Conservation (phyloP, 2,113 vertebrate genomes). For the Poecile atricapillus region DNA sequence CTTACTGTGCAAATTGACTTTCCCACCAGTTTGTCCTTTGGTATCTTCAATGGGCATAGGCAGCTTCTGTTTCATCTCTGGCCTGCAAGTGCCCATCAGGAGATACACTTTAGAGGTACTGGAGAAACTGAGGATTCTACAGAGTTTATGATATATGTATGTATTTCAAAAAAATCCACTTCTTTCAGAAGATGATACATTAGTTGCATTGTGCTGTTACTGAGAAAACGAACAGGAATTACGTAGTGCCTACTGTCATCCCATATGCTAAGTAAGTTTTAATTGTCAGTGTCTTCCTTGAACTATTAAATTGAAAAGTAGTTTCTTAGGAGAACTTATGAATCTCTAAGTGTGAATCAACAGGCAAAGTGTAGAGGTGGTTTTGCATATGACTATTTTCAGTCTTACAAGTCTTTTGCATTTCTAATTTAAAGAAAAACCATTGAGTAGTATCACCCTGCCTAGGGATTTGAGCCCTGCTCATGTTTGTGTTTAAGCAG, state of each 20-base stretch:
- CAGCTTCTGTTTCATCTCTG: neutral
- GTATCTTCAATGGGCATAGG: neutral
- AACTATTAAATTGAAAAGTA: neutral
- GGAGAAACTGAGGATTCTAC: neutral
- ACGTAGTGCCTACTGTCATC: accelerated
- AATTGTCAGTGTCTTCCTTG: neutral
- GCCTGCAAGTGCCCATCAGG: neutral
- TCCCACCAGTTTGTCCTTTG: neutral
- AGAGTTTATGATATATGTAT: neutral
- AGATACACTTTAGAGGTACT: neutral
- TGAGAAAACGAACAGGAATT: neutral
- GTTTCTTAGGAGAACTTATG: neutral
- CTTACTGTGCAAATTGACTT: neutral
- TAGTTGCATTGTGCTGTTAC: neutral
- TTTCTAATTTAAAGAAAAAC: neutral
- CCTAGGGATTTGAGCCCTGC: neutral
- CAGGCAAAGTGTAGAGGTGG: neutral
- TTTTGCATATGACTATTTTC: neutral
- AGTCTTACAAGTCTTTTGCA: neutral
- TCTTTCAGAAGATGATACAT: neutral
- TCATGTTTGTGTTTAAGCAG: neutral
- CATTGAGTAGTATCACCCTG: neutral
- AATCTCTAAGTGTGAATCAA: neutral
- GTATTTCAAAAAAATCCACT: accelerated
- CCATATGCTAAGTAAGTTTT: neutral